Conservation (phyloP, 2,113 vertebrate genomes). For the Gambusia affinis region DNA sequence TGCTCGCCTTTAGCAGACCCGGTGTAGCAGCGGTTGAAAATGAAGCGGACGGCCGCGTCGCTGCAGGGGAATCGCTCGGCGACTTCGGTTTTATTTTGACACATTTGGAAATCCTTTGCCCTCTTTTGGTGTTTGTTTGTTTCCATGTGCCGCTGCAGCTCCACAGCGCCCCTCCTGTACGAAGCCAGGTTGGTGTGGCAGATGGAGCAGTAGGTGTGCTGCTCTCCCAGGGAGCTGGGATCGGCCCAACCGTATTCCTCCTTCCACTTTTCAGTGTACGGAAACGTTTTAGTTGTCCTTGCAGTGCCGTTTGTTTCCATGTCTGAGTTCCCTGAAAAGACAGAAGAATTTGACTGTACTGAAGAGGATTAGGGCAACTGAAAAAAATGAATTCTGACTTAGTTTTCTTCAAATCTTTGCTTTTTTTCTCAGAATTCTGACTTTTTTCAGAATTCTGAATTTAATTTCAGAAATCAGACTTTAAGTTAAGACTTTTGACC, state of each 20-base stretch:
- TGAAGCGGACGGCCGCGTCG: conserved; percentile 61
- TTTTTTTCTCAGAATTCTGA: no score
- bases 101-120: fast-evolving
- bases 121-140: conserved; percentile 58
- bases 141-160: conserved; percentile 66
- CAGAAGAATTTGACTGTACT: conserved; percentile 7
- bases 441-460: no score
- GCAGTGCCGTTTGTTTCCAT: conserved; percentile 17
- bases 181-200: conserved; percentile 65
- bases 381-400: no score
- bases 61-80: conserved; percentile 45
- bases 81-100: not conserved
- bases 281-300: not conserved
- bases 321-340: conserved; percentile 37
- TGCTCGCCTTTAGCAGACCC: conserved; percentile 21
- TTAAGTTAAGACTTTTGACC: no score
- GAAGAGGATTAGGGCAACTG: no score
- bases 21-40: conserved; percentile 55
- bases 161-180: conserved; percentile 31
- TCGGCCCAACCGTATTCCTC: conserved; percentile 61
- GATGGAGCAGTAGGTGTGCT: conserved; percentile 64
- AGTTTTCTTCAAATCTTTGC: no score
- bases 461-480: no score
- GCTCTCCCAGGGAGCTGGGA: conserved; percentile 61
- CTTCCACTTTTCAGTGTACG: conserved; percentile 69